These are phyloP conservation scores for Morbakka virulenta DNA, from an alignment of 30 jellyfish, hydroid and myxozoan genomes.

Conservation along the genomic window DNA sequence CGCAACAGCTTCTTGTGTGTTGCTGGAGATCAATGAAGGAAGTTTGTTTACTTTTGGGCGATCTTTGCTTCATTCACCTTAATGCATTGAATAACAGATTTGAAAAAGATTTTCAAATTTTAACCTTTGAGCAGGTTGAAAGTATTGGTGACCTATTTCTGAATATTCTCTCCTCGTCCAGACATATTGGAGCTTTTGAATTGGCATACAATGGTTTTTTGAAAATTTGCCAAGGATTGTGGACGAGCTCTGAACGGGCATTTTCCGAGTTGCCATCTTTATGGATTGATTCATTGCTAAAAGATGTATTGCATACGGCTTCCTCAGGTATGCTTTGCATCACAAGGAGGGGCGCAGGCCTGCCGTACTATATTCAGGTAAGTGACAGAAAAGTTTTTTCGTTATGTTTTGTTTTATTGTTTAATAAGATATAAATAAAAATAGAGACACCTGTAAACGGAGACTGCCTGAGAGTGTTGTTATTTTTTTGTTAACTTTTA, in stretches of 20 bases:
- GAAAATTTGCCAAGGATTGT: slow-evolving; percentile 61
- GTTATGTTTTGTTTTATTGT: background rate
- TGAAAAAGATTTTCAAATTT: background rate
- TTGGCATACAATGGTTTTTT: slow-evolving; percentile 83
- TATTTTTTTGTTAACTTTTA: background rate
- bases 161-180: slow-evolving; percentile 64
- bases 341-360: slow-evolving; percentile 93
- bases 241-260: slow-evolving; percentile 39
- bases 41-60: slow-evolving; percentile 66
- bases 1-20: slow-evolving; percentile 79
- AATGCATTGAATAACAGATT: background rate
- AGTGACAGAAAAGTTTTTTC: background rate
- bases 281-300: slow-evolving; percentile 44
- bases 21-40: slow-evolving; percentile 98
- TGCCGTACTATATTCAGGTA: slow-evolving; percentile 78
- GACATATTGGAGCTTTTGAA: slow-evolving; percentile 92
- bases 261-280: slow-evolving; percentile 36
- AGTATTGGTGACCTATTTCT: slow-evolving; percentile 57
- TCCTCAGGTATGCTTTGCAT: slow-evolving; percentile 51
- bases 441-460: background rate
- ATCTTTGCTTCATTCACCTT: background rate
- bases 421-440: background rate
- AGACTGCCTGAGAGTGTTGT: background rate
- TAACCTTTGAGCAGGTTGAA: background rate
- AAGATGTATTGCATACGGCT: slow-evolving; percentile 14